Percentiles rank a stretch among this genome's conserved stretches.
These are phyloP conservation scores for Chloroceryle aenea DNA, from an alignment of 2,113 vertebrate genomes.

Conservation along the genomic window DNA sequence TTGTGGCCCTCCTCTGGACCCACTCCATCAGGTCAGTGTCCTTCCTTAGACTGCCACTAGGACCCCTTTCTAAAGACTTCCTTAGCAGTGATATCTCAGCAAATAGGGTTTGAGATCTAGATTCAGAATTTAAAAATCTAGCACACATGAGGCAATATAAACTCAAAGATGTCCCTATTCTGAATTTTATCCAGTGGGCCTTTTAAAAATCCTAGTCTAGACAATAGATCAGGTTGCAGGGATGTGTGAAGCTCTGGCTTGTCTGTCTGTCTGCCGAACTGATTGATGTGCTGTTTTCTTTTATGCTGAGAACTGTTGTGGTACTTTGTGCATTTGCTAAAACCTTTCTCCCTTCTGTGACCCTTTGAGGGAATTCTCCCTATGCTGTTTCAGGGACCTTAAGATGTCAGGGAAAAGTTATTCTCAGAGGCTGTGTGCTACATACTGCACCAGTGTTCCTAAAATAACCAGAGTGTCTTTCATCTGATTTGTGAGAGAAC, in stretches of 20 bases:
- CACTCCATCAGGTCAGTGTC: too few species aligned
- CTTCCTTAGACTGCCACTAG: background rate
- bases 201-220: slow-evolving; percentile 25
- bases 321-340: background rate
- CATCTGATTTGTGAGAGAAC: background rate
- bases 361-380: background rate
- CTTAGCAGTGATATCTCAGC: background rate
- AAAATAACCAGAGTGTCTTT: background rate
- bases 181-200: background rate
- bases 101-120: background rate
- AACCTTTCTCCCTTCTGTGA: background rate
- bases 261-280: background rate
- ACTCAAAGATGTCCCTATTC: background rate
- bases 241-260: background rate
- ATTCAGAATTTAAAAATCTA: background rate
- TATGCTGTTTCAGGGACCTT: background rate
- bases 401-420: background rate
- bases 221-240: background rate
- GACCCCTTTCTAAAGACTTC: background rate
- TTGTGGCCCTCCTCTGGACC: too few species aligned
- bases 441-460: background rate
- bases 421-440: background rate
- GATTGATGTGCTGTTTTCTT: background rate
- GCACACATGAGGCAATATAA: background rate
- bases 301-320: background rate